Conservation (phyloP, 2,113 vertebrate species). For the Dolichallabes microphthalmus region DNA sequence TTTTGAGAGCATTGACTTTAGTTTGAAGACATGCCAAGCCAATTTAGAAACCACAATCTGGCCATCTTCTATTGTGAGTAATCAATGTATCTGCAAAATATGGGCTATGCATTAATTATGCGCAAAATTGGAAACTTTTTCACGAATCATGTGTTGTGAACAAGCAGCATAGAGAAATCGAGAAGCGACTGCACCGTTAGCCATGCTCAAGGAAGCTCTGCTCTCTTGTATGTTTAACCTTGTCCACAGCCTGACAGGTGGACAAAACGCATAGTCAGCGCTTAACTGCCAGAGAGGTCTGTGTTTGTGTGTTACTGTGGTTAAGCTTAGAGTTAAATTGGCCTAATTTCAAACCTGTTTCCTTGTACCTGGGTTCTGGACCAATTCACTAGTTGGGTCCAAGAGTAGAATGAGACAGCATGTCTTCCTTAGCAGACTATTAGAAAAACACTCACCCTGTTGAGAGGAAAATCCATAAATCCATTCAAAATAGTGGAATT, state of each 20-base stretch:
- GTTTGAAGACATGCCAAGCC: not conserved
- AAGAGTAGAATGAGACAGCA: not conserved
- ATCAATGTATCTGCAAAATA: not conserved
- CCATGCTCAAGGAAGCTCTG: not conserved
- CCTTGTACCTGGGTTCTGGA: not conserved
- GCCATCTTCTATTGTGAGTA: not conserved
- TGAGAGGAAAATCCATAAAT: not conserved
- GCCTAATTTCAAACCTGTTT: not conserved
- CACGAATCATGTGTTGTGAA: not conserved
- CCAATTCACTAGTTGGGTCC: not conserved
- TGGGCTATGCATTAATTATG: not conserved
- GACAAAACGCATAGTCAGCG: not conserved
- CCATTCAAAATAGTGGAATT: not conserved
- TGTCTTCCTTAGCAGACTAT: not conserved
- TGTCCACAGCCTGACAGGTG: not conserved
- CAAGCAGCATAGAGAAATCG: not conserved
- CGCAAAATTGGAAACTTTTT: not conserved
- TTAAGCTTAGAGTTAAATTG: not conserved
- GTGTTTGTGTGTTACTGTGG: not conserved
- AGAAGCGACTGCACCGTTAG: not conserved
- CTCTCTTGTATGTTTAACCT: not conserved
- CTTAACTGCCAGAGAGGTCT: not conserved
- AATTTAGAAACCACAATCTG: not conserved
- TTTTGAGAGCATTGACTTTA: not conserved
- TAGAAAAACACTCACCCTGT: not conserved